Conservation (phyloP, 2,113 vertebrate species). For the Ailurus styani region DNA sequence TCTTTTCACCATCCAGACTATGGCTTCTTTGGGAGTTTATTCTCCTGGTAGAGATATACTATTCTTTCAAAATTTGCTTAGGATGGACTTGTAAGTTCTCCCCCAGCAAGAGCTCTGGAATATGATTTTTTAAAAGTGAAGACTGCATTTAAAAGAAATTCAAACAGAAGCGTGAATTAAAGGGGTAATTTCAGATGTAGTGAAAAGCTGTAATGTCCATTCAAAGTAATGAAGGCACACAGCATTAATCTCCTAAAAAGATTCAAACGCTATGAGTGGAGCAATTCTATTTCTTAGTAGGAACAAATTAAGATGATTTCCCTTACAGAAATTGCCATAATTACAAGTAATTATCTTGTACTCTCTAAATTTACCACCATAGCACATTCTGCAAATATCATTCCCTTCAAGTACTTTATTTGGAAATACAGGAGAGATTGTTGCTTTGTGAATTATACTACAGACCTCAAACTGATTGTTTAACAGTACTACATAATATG, state of each 20-base stretch:
- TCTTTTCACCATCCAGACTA: background rate
- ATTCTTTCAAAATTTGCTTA: slow-evolving; percentile 43
- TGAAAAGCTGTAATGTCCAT: slow-evolving; percentile 73
- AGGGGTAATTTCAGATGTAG: slow-evolving; percentile 71
- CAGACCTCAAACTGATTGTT: slow-evolving; percentile 37
- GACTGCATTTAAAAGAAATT: slow-evolving; percentile 69
- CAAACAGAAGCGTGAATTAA: slow-evolving; percentile 62
- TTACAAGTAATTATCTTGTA: slow-evolving; percentile 81
- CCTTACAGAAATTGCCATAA: slow-evolving; percentile 79
- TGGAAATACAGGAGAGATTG: slow-evolving; percentile 70
- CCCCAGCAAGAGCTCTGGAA: slow-evolving; percentile 56
- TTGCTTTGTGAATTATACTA: slow-evolving; percentile 61
- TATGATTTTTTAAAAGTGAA: slow-evolving; percentile 60
- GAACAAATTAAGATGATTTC: slow-evolving; percentile 80
- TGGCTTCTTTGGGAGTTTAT: background rate
- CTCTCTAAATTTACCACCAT: slow-evolving; percentile 76
- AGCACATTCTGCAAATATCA: slow-evolving; percentile 72
- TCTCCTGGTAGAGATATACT: background rate
- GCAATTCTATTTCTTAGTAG: slow-evolving; percentile 76
- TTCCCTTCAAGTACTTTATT: slow-evolving; percentile 70
- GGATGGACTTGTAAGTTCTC: background rate
- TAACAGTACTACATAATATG: background rate
- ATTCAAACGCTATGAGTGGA: slow-evolving; percentile 73
- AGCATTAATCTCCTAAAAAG: slow-evolving; percentile 76
- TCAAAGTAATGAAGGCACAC: slow-evolving; percentile 72